Evolutionary conservation across 2,797 vertebrate species (phyloP).

Genomic region (Gephyroberyx darwinii): DNA sequence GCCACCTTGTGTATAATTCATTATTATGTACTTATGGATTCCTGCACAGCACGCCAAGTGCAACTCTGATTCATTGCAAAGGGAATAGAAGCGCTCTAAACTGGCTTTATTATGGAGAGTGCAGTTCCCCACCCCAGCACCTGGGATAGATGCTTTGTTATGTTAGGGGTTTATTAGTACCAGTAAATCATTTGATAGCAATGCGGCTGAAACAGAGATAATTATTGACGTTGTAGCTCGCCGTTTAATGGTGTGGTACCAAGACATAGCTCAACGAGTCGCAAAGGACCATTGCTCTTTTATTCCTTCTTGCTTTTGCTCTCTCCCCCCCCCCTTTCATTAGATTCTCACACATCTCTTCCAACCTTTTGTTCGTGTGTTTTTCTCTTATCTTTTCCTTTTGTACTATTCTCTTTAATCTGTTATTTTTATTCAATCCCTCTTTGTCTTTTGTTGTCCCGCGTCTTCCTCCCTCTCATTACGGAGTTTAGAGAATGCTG

Average conservation of each 20-base stretch:
- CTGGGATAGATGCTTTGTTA: conserved; percentile 49
- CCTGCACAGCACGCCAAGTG: conserved; percentile 48
- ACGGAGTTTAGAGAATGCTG: conserved; percentile 23
- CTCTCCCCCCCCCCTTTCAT: conserved; percentile 7
- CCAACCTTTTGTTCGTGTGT: conserved; percentile 23
- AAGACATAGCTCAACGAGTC: conserved; percentile 54
- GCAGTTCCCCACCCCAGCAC: conserved; percentile 22
- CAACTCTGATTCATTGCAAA: conserved; percentile 58
- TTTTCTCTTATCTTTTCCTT: conserved; percentile 33
- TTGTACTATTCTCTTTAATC: conserved; percentile 34
- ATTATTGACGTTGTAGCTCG: conserved; percentile 56
- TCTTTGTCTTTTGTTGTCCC: conserved; percentile 34
- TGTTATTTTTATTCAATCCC: conserved; percentile 32
- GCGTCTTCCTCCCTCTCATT: conserved; percentile 33
- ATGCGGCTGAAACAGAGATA: conserved; percentile 50
- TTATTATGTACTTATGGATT: conserved; percentile 67
- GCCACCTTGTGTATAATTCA: conserved; percentile 63
- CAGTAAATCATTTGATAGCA: conserved; percentile 64
- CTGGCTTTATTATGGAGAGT: conserved; percentile 55
- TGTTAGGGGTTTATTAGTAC: conserved; percentile 52
- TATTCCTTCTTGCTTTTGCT: conserved; percentile 28
- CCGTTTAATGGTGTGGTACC: conserved; percentile 53
- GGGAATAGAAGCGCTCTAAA: conserved; percentile 53
- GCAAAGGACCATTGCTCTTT: conserved; percentile 38
- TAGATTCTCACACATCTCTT: conserved; percentile 17